phyloP scores from a whole-genome alignment of 1,140 invertebrate genomes.

The Chionoecetes opilio region DNA sequence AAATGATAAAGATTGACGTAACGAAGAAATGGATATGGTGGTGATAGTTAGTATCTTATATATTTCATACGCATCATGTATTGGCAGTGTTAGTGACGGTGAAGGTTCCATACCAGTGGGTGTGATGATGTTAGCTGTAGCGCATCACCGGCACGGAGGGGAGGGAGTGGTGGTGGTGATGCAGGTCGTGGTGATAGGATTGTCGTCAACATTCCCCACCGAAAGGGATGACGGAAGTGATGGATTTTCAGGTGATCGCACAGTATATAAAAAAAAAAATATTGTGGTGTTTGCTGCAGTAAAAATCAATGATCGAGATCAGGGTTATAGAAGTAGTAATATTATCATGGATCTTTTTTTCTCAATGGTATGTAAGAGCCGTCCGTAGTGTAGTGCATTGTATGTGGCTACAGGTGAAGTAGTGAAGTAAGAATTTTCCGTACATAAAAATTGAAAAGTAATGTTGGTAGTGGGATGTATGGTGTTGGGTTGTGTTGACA shows the following conservation, averaged over 20 bases:
- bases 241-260: background rate
- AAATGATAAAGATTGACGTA: no score
- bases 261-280: no score
- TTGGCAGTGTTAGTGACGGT: no score
- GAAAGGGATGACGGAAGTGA: background rate
- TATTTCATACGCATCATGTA: no score
- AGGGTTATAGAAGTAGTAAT: background rate
- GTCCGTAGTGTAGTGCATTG: background rate
- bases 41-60: no score
- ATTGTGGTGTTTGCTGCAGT: background rate
- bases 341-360: background rate
- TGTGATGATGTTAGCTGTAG: no score
- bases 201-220: background rate
- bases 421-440: no score
- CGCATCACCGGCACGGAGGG: background rate
- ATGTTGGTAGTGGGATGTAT: slow-evolving; percentile 1
- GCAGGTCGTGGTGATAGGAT: background rate
- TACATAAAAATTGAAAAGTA: background rate
- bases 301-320: background rate
- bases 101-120: no score
- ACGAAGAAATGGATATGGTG: no score
- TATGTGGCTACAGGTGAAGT: background rate
- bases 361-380: background rate
- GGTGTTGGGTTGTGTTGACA: background rate
- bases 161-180: background rate